A percentile compares a stretch with the other conserved stretches of the same genome.
Evolutionary conservation across 2,888 invertebrate species (phyloP).

Genomic region (Lampropteryx suffumata): DNA sequence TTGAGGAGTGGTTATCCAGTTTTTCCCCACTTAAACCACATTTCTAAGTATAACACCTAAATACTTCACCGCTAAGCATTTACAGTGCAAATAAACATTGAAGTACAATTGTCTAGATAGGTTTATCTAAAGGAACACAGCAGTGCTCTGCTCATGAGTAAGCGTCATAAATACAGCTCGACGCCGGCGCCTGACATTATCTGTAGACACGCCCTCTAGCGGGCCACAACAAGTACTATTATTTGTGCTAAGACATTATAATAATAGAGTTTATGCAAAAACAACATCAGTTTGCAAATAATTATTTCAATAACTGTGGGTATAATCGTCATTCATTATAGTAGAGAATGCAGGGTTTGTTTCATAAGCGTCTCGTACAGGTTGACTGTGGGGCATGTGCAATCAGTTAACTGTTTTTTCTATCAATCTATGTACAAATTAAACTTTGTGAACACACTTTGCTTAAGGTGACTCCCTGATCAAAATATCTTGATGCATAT

Average conservation of each 20-base stretch:
- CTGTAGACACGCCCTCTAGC: slow-evolving; percentile 24
- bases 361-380: too few relatives aligned
- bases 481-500: too few relatives aligned
- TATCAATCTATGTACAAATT: too few relatives aligned
- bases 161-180: slow-evolving; percentile 26
- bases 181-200: slow-evolving; percentile 29
- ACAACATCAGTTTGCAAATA: slow-evolving; percentile 4
- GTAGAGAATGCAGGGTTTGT: too few relatives aligned
- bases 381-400: too few relatives aligned
- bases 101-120: slow-evolving; percentile 17
- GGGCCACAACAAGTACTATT: slow-evolving; percentile 8
- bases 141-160: slow-evolving; percentile 25
- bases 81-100: slow-evolving; percentile 15
- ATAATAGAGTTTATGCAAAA: slow-evolving; percentile 10
- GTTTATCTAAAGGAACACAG: slow-evolving; percentile 15
- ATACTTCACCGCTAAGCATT: slow-evolving; percentile 16
- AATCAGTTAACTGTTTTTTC: too few relatives aligned
- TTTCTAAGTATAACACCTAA: background rate
- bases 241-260: slow-evolving; percentile 10
- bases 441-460: too few relatives aligned
- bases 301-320: slow-evolving; percentile 4
- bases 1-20: background rate
- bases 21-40: background rate
- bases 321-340: background rate
- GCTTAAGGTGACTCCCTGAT: too few relatives aligned